phyloP scores from a whole-genome alignment of 2,797 vertebrate genomes.

The Myoxocephalus aenaeus region DNA sequence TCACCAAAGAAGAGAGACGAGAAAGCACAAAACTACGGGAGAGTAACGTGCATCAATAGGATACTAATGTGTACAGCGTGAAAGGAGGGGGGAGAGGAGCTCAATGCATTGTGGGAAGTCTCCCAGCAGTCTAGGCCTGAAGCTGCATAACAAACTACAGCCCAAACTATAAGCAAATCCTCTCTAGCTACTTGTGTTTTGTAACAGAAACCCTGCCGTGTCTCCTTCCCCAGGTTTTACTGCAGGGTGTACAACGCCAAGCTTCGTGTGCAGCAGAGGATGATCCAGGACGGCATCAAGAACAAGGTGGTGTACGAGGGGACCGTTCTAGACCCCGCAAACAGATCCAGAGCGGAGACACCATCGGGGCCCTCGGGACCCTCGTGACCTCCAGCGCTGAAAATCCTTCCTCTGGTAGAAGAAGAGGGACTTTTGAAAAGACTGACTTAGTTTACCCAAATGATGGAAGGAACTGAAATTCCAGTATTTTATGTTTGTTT shows the following conservation, averaged over 20 bases:
- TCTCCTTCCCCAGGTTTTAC: conserved; percentile 73
- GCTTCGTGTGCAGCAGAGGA: conserved; percentile 75
- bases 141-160: too few species aligned
- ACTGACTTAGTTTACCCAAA: not conserved
- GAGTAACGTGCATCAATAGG: too few species aligned
- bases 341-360: conserved; percentile 35
- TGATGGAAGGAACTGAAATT: not conserved
- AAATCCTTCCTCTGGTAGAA: not conserved
- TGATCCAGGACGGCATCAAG: conserved; percentile 79
- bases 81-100: not conserved
- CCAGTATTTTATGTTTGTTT: rapidly evolving
- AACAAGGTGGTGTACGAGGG: conserved; percentile 85
- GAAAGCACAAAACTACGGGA: not conserved
- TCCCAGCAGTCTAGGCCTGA: not conserved
- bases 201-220: not conserved
- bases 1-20: not conserved
- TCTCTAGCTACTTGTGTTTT: not conserved
- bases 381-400: conserved; percentile 42
- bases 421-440: not conserved
- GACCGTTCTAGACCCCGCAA: conserved; percentile 71
- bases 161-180: not conserved
- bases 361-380: conserved; percentile 45
- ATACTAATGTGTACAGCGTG: not conserved
- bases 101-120: not conserved
- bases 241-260: conserved; percentile 78